These are phyloP conservation scores for Hypercompe scribonia DNA, from an alignment of 2,888 invertebrate genomes.

Conservation along the genomic window DNA sequence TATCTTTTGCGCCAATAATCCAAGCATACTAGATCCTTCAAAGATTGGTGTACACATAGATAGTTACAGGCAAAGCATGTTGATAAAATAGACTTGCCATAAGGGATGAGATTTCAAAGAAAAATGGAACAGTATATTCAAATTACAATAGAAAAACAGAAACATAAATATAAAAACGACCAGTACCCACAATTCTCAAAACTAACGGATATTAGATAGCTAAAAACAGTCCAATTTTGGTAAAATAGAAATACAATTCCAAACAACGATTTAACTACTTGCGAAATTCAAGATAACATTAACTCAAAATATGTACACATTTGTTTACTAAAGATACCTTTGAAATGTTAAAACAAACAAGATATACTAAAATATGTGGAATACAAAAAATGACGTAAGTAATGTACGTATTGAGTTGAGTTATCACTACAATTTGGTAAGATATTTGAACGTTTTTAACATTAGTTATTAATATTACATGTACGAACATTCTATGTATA, in stretches of 20 bases:
- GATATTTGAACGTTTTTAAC: not conserved
- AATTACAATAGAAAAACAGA: not conserved
- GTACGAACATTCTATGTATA: not conserved
- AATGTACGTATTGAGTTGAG: not conserved
- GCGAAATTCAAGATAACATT: constrained; percentile 13
- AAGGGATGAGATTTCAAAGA: not conserved
- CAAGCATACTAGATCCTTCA: too few species aligned
- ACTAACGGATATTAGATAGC: constrained; percentile 31
- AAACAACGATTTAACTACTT: constrained; percentile 24
- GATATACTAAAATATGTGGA: constrained; percentile 10
- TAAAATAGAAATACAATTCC: constrained; percentile 28
- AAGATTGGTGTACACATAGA: too few species aligned
- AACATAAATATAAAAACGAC: not conserved
- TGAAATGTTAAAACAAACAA: too few species aligned
- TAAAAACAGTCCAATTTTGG: constrained; percentile 19
- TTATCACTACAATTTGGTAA: not conserved
- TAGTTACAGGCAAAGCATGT: not conserved
- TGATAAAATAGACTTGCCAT: not conserved
- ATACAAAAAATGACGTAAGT: not conserved
- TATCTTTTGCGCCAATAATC: too few species aligned
- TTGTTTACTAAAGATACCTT: constrained; percentile 3
- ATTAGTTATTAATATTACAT: too few species aligned
- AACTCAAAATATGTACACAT: not conserved
- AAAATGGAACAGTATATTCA: not conserved
- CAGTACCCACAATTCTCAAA: not conserved